Conservation (phyloP, 2,888 invertebrate species). For the Galerucella nymphaeae region DNA sequence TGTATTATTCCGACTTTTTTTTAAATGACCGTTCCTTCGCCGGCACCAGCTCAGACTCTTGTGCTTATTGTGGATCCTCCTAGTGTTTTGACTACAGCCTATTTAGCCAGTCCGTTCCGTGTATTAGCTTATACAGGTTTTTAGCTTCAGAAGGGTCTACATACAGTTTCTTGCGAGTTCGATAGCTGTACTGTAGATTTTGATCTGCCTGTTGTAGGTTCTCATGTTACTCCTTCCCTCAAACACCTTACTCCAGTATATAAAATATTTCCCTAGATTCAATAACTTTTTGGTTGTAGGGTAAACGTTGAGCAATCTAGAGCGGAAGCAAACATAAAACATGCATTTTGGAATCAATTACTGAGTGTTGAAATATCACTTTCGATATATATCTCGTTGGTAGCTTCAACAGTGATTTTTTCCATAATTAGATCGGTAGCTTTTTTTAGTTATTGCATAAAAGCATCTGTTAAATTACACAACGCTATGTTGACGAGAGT, state of each 20-base stretch:
- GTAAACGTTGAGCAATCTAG: conserved; percentile 3
- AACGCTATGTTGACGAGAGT: conserved; percentile 66
- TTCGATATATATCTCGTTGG: conserved; percentile 52
- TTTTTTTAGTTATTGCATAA: conserved; percentile 68
- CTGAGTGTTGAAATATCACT: conserved; percentile 5
- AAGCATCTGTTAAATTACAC: conserved; percentile 68
- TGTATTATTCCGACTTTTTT: too few species aligned
- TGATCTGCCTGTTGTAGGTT: too few species aligned
- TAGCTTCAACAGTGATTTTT: conserved; percentile 60
- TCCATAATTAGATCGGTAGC: conserved; percentile 62
- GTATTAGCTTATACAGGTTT: too few species aligned
- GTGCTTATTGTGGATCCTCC: too few species aligned
- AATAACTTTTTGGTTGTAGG: neutral
- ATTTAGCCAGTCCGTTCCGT: too few species aligned
- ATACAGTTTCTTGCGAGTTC: too few species aligned
- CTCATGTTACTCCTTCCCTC: too few species aligned
- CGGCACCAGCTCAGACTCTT: too few species aligned
- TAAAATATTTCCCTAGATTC: neutral
- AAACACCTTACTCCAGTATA: neutral
- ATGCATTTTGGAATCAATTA: neutral
- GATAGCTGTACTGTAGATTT: too few species aligned
- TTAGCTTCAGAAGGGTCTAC: too few species aligned
- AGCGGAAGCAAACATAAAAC: neutral
- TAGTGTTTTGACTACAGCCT: too few species aligned
- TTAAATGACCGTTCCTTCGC: too few species aligned